phyloP scores from a whole-genome alignment of 2,797 vertebrate genomes.

The Semotilus atromaculatus region DNA sequence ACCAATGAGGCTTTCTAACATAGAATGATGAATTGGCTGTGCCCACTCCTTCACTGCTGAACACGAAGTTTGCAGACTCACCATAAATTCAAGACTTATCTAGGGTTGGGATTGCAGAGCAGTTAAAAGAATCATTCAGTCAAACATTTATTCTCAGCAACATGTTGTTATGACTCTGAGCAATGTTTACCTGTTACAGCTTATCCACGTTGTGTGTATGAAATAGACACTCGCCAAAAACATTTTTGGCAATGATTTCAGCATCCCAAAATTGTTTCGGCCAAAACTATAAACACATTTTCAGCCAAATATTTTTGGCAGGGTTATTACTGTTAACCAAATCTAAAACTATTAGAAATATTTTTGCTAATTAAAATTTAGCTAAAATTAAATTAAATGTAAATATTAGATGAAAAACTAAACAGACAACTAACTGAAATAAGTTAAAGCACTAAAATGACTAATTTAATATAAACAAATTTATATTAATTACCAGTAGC shows the following conservation, averaged over 20 bases:
- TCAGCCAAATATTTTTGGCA: background rate
- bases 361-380: background rate
- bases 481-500: too few relatives aligned
- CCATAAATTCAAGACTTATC: background rate
- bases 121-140: background rate
- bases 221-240: background rate
- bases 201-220: background rate
- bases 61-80: background rate
- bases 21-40: conserved; percentile 7
- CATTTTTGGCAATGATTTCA: background rate
- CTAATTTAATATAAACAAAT: background rate
- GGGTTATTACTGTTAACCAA: background rate
- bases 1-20: conserved; percentile 15
- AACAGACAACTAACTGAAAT: background rate
- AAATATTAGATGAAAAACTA: background rate
- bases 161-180: background rate
- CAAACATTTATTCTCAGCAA: background rate
- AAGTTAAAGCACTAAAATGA: background rate
- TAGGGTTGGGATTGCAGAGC: background rate
- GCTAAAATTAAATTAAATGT: background rate
- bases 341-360: background rate
- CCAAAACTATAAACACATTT: background rate
- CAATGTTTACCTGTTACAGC: background rate
- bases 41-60: background rate
- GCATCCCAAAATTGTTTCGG: background rate